These are phyloP conservation scores for Tyrannus savana DNA, from an alignment of 2,113 vertebrate genomes.

Conservation along the genomic window DNA sequence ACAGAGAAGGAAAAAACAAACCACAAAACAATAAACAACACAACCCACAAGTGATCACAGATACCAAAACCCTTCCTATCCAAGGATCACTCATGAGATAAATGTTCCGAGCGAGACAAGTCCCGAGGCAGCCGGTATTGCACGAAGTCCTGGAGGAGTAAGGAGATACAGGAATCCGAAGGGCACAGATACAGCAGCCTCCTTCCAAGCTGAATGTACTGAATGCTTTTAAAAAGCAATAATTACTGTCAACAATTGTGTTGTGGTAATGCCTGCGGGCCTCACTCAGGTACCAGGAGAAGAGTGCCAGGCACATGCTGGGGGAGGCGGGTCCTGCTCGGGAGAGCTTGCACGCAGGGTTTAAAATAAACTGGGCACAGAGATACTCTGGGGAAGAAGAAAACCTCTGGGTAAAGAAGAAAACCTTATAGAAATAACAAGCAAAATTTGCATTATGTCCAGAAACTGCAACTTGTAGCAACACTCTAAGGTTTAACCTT, in stretches of 20 bases:
- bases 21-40: not conserved
- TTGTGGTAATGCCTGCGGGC: conserved; percentile 28
- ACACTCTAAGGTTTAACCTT: not conserved
- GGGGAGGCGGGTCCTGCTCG: not conserved
- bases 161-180: not conserved
- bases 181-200: not conserved
- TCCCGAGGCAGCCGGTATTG: not conserved
- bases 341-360: not conserved
- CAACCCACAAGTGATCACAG: not conserved
- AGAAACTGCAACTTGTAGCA: not conserved
- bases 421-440: not conserved
- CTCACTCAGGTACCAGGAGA: not conserved
- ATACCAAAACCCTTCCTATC: not conserved
- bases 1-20: not conserved
- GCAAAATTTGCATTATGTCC: accelerated
- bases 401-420: not conserved
- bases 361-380: not conserved
- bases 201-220: not conserved
- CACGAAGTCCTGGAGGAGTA: not conserved
- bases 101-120: not conserved
- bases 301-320: not conserved
- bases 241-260: not conserved
- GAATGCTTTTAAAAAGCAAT: not conserved
- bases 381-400: not conserved
- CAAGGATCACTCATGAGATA: not conserved